Conservation (phyloP, 1,140 invertebrate genomes). For the Hylaeus anthracinus region DNA sequence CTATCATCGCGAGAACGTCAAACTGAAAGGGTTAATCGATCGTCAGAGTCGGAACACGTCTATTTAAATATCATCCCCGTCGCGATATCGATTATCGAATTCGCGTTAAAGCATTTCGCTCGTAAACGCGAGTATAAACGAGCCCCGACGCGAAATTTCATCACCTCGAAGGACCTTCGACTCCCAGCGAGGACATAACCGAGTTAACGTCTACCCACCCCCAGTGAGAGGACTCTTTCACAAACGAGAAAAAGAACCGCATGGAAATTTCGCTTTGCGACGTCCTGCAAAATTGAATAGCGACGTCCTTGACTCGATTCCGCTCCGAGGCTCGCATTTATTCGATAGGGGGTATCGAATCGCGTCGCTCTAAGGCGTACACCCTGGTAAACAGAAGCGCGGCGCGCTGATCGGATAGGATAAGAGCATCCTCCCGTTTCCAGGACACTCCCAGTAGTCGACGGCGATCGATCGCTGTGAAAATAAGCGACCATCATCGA, state of each 20-base stretch:
- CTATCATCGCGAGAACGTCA: too few relatives aligned
- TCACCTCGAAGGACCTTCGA: not conserved
- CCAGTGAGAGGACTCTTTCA: too few relatives aligned
- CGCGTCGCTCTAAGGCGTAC: not conserved
- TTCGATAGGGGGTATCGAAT: not conserved
- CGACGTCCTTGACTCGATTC: slow-evolving; percentile 31
- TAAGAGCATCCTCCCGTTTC: not conserved
- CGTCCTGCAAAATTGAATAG: slow-evolving; percentile 2
- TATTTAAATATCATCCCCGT: slow-evolving; percentile 6
- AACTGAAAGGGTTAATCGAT: not conserved
- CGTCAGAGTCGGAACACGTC: slow-evolving; percentile 12
- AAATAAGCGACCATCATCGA: too few relatives aligned
- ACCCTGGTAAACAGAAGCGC: not conserved
- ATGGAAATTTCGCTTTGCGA: slow-evolving; percentile 5
- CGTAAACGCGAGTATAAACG: not conserved
- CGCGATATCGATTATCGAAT: slow-evolving; percentile 22
- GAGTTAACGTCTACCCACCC: too few relatives aligned
- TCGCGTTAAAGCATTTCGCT: not conserved
- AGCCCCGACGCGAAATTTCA: slow-evolving; percentile 1
- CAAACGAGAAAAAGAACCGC: too few relatives aligned
- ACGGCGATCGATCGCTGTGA: slow-evolving; percentile 16
- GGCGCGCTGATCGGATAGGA: not conserved
- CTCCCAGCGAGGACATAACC: not conserved
- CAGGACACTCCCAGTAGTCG: not conserved
- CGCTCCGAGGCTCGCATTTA: not conserved